phyloP scores from a whole-genome alignment of 1,140 invertebrate genomes.

The Brachionus rotundiformis region DNA sequence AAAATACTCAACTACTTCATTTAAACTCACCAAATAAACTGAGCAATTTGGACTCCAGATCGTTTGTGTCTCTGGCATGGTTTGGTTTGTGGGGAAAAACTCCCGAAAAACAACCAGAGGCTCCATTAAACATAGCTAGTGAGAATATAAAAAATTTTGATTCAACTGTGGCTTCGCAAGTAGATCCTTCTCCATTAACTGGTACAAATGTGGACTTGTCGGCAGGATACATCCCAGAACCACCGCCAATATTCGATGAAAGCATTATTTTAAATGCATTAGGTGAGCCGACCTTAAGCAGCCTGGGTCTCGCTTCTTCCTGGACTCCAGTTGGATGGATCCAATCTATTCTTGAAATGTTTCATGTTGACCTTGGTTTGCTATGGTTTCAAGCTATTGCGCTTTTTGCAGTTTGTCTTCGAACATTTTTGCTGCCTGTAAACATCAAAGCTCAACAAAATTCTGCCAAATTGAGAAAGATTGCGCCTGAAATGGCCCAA shows the following conservation, averaged over 20 bases:
- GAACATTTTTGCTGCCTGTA: slow-evolving; percentile 33
- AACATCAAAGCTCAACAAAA: slow-evolving; percentile 40
- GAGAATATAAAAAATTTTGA: slow-evolving; percentile 57
- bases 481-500: slow-evolving; percentile 38
- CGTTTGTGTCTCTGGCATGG: slow-evolving; percentile 41
- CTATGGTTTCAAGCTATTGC: slow-evolving; percentile 43
- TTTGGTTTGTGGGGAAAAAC: slow-evolving; percentile 50
- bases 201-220: slow-evolving; percentile 30
- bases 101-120: slow-evolving; percentile 19
- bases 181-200: no score
- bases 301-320: slow-evolving; percentile 10
- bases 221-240: slow-evolving; percentile 48
- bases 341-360: slow-evolving; percentile 19
- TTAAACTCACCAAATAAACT: neutral
- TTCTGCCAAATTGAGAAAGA: slow-evolving; percentile 41
- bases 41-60: neutral
- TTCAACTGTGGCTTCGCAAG: neutral
- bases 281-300: slow-evolving; percentile 34
- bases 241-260: slow-evolving; percentile 32
- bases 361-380: slow-evolving; percentile 40
- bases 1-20: neutral
- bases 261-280: slow-evolving; percentile 25
- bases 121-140: slow-evolving; percentile 68
- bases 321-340: slow-evolving; percentile 51
- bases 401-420: slow-evolving; percentile 33